Conservation (phyloP, 1,140 invertebrate genomes). For the Papilio machaon region DNA sequence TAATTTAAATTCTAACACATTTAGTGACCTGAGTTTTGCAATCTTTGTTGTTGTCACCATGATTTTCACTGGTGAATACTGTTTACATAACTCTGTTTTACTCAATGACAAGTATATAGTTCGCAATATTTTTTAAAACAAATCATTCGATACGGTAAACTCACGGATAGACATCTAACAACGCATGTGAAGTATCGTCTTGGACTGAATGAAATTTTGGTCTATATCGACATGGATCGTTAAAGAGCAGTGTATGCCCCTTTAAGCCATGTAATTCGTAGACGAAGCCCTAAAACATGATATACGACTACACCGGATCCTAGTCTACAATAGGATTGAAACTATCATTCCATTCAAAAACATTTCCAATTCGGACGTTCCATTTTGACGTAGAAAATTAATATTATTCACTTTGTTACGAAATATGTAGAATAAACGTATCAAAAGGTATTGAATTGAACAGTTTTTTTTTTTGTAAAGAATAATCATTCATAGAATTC, state of each 20-base stretch:
- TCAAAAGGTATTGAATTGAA: neutral
- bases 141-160: neutral
- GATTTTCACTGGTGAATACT: neutral
- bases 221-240: neutral
- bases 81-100: neutral
- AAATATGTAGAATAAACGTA: neutral
- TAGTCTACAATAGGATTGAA: neutral
- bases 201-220: neutral
- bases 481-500: neutral
- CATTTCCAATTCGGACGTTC: neutral
- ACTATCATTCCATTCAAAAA: neutral
- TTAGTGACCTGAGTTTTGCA: neutral
- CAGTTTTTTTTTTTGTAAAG: neutral
- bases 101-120: neutral
- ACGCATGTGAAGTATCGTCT: neutral
- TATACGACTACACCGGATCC: neutral
- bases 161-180: too few species aligned
- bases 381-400: conserved; percentile 2
- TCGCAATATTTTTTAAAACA: neutral
- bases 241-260: neutral
- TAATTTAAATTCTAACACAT: neutral
- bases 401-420: neutral
- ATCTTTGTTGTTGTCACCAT: too few species aligned
- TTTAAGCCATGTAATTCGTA: neutral
- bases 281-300: neutral